Evolutionary conservation across 1,140 invertebrate genomes (phyloP), one percentile per base, ranked within the genome.

Genomic region (Drosophila bocki): DNA sequence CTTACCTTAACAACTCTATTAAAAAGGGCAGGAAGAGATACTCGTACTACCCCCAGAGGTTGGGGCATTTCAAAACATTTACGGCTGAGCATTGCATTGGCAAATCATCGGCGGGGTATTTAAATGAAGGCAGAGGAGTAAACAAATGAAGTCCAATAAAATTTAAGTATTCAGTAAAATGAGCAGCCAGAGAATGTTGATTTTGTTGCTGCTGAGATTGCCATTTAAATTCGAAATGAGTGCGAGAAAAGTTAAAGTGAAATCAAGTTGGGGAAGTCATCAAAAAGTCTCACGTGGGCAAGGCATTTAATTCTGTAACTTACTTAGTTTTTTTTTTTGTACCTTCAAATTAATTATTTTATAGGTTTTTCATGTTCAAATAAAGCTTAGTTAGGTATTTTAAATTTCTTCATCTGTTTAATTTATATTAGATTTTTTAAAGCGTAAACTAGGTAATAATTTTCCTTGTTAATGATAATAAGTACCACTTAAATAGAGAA

Each of bases 1-100:
- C 70, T 74, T 70, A 81, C 83, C 85, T 87, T 80, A 80, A 87
- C 83, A 82, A 78, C 76, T 87, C 83, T 63, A 83, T 87, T 82
- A 83, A 82, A 87, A 70, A 56, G 17, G 42, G 22, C 39, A 45
- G 13, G 47, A 26, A 48, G 45, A 50, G 12, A 15, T 1, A 22
- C 7, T 54, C 47, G 33, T 44, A 75, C 60, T 45, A 51, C 37
- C 29, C 54, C 61, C 26, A 29, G 65, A 44, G 65, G 60, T 69
- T 59, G 57, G 35, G 51, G 41, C 61, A 77, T 87, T 87, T 83
- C 76, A 75, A 87, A 87, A 87, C 67, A 82, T 71, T 82, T 74
- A 60, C 63, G 59, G 65, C 39, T 29, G 76, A 61, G 42, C 59
- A 47, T 26, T 57, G 62, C 62, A 44, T 70, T 70, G 33, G 50